These are phyloP conservation scores for Zaprionus gabonicus DNA, from an alignment of 1,140 invertebrate genomes.

Conservation along the genomic window DNA sequence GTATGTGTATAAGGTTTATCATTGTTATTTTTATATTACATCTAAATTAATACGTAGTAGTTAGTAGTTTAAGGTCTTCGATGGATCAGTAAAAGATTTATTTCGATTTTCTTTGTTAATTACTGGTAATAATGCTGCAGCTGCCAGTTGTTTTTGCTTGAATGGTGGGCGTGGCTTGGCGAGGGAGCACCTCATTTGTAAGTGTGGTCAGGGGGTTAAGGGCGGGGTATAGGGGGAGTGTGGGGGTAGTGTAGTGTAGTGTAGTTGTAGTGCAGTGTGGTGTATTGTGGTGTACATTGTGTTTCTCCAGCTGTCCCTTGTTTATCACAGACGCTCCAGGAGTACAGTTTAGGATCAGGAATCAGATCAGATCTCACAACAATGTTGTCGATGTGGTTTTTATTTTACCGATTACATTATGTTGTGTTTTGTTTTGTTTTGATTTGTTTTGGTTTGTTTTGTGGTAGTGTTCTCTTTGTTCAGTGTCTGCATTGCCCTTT, in stretches of 20 bases:
- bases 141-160: slow-evolving; percentile 26
- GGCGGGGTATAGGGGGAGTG: too few species aligned
- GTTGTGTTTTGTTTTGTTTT: background rate
- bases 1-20: slow-evolving; percentile 4
- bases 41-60: background rate
- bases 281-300: background rate
- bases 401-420: background rate
- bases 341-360: background rate
- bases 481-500: background rate
- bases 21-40: background rate
- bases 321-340: slow-evolving; percentile 52
- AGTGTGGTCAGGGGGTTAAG: background rate
- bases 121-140: background rate
- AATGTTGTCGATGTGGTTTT: background rate
- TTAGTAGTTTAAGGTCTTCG: background rate
- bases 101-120: background rate
- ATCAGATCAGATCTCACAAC: background rate
- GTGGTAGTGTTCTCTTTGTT: background rate
- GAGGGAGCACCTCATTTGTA: background rate
- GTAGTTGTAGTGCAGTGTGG: background rate
- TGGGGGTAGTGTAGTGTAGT: background rate
- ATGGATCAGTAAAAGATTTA: slow-evolving; percentile 5
- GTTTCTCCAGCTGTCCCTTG: background rate
- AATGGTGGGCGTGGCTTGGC: slow-evolving; percentile 6
- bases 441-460: background rate